Evolutionary conservation across 2,113 vertebrate species (phyloP), one percentile per base, ranked within the genome.

Genomic region (Mustela nigripes): DNA sequence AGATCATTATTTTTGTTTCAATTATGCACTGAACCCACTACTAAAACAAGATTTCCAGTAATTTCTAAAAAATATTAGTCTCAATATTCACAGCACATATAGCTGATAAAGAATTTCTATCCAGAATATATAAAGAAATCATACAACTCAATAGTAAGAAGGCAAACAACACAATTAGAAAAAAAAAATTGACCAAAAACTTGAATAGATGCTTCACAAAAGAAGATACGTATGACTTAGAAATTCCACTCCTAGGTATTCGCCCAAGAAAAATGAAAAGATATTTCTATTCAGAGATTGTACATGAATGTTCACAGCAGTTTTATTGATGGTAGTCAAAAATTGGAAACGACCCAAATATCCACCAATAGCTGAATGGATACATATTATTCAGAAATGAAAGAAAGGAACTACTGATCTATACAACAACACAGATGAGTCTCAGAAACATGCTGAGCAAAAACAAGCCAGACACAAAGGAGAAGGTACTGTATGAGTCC

Each of bases 61-160:
- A 86, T 67, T 89, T 74, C 39, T 48, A 56, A 4, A 60, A 89
- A 69, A 91, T 15, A 53, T 50, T 50, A 78, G 31, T 69, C 78
- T 84, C 33, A 89, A 60, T 50, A 96, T 89, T 60, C 33, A 71
- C 11, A 76, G 26, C 76, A 81, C 63, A 50, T 73, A 56, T 62
- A 79, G 62, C 48, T 96, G 53, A 50, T 53, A 78, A 79, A 89
- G 33, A 96, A 84, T 58, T 84, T 85, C 36, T 63, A 79, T 89
- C 60, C n/a, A 65, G 31, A 83, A 53, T 83, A 76, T 45, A 88
- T 78, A 71, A 96, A 90, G 24, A 78, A 94, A 19, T 28, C n/a
- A 24, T 45, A 87, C 5, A 95, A 78, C 24, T 94, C 76, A 95
- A 76, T 50, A 88, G 48, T 67, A 83, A 65, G n/a, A 83, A 82